Base-by-base conservation (phyloP, 2,888 invertebrate species). In the Byasa hedistus region DNA sequence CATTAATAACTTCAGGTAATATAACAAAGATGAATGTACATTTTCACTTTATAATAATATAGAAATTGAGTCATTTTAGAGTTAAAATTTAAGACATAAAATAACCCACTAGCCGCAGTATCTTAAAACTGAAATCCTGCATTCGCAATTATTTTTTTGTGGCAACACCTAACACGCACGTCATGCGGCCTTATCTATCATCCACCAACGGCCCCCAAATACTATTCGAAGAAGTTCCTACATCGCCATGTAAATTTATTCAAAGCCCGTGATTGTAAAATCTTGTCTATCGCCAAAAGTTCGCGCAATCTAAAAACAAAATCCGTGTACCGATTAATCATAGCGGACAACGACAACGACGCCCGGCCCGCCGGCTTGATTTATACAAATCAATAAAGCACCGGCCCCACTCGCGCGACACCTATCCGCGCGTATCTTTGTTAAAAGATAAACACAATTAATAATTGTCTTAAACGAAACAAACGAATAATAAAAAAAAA, bases 401-500 rank as follows among this genome's bases (percentile, higher is more conserved):
- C 12, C n/a, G 27, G 27, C n/a, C 36, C 56, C 60, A 60, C 48
- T 65, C 23, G 36, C 54, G 19, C 36, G 55, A 21, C 51, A 62
- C 55, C 59, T 52, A 66, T 60, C 60, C 60, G 56, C 65, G 61
- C 61, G n/a, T 60, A 48, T 48, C 58, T 32, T 36, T 27, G 44
- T 23, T 17, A 8, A n/a, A 54, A 65, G 48, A 61, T 65, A 60
- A 44, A 59, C 5, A 57, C 52, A 19, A 66, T 61, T 67, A 56
- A 64, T 67, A 52, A 60, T 51, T 60, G 68, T 65, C 65, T 59
- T 59, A 61, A 68, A 68, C 55, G 15, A 60, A 56, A 44, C 22
- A 52, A 52, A 82, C 81, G 79, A 75, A 73, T 73, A 73, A 10
- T 8, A 75, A 79, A 75, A 7, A 78, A 79, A 78, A 82, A 82